Evolutionary conservation across 2,113 vertebrate genomes (phyloP).

Genomic region (Thryonomys swinderianus): DNA sequence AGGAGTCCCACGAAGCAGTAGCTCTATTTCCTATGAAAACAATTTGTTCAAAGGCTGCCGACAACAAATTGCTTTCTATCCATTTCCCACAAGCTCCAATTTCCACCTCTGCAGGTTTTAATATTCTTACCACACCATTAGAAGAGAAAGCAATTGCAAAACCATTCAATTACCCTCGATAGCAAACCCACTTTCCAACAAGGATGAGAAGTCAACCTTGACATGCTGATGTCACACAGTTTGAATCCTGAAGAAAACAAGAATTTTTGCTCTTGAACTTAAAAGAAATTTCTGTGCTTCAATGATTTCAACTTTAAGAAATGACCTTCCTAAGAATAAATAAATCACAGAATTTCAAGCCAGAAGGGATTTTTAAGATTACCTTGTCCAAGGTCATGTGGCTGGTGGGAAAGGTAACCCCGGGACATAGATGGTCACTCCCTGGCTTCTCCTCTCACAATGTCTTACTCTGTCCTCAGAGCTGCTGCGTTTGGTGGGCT

Average conservation of each 20-base stretch:
- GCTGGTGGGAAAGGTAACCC: not conserved
- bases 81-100: slow-evolving; percentile 47
- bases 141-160: slow-evolving; percentile 17
- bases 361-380: not conserved
- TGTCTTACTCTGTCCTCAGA: not conserved
- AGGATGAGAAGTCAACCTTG: slow-evolving; percentile 33
- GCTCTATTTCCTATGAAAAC: slow-evolving; percentile 34
- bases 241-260: slow-evolving; percentile 49
- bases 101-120: slow-evolving; percentile 58
- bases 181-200: slow-evolving; percentile 47
- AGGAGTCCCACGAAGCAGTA: not conserved
- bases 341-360: not conserved
- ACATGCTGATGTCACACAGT: slow-evolving; percentile 11
- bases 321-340: slow-evolving; percentile 12
- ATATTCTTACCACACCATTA: slow-evolving; percentile 37
- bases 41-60: not conserved
- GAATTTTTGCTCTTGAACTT: not conserved
- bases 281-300: slow-evolving; percentile 26
- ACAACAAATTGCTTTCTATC: slow-evolving; percentile 48
- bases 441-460: not conserved
- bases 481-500: not conserved
- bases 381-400: not conserved
- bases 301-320: slow-evolving; percentile 29
- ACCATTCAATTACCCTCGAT: slow-evolving; percentile 47
- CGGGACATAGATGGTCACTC: no score